Evolutionary conservation across 2,797 vertebrate species (phyloP), one percentile per base, ranked within the genome.

Genomic region (Tangara arthus): DNA sequence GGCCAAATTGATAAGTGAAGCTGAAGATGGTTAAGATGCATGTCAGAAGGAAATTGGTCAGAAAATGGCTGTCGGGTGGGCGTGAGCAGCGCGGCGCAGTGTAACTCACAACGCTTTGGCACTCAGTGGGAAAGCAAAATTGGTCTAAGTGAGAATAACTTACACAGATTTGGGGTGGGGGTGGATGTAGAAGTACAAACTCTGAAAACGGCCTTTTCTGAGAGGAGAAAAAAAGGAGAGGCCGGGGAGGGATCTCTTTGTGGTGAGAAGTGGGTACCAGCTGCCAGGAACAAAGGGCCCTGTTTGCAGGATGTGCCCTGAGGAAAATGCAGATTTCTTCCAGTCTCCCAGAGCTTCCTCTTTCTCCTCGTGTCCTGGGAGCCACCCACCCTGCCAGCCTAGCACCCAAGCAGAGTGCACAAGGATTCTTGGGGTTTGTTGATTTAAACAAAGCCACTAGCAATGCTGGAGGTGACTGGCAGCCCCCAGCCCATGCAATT

Each of bases 31-130:
- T 55, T 72, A 49, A 77, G 88, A 84, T 59, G 37, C 53, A 8
- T 89, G 64, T 91, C 92, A 89, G 82, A 69, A 91, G 87, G 93
- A 91, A 94, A 82, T 80, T 93, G 94, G 82, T 96, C 92, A 95
- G 94, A 90, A 95, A 94, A 93, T 82, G 91, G 82, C 9, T 94
- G 83, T 60, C 0, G 9, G 89, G 96, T 95, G 70, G 94, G 94
- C 2, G 87, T 88, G 83, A 90, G 76, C 37, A 57, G 70, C 6
- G 0, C 2, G 1, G 94, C 57, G 7, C 55, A 32, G 92, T 27
- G 68, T 27, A 77, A 91, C 75, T 88, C n/a, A 1, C 63, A 81
- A 70, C 32, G 1, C 87, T 55, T 53, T 0, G 8, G 82, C 24
- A 8, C 73, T 79, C 73, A 12, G 89, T 82, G 80, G 78, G 93